Percentiles rank a stretch among this genome's conserved stretches.
Conservation (phyloP, 2,888 invertebrate species). For the Pogonocherus hispidulus region DNA sequence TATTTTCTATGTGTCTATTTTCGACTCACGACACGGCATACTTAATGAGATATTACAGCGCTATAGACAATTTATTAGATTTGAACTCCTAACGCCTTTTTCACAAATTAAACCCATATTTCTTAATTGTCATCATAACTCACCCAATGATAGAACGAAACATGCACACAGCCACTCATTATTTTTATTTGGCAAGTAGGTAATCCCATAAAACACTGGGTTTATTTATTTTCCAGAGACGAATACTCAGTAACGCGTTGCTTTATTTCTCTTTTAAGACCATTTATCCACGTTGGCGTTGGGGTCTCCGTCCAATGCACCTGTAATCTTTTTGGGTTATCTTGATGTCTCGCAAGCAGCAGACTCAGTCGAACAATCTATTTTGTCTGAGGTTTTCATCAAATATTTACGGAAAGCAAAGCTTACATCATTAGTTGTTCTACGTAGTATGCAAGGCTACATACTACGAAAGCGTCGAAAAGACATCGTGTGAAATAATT, state of each 20-base stretch:
- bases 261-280: constrained; percentile 9
- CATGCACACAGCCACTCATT: background rate
- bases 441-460: no score
- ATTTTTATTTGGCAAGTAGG: background rate
- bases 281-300: constrained; percentile 7
- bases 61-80: background rate
- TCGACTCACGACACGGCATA: no score
- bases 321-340: constrained; percentile 27
- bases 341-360: constrained; percentile 5
- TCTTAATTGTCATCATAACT: background rate
- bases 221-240: background rate
- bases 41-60: background rate
- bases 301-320: constrained; percentile 13
- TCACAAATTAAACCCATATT: constrained; percentile 1
- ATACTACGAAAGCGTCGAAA: no score
- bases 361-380: constrained; percentile 8
- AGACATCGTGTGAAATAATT: no score
- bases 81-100: background rate
- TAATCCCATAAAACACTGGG: background rate
- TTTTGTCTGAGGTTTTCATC: constrained; percentile 7
- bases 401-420: constrained; percentile 15
- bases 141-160: background rate
- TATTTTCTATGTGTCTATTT: no score
- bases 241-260: background rate
- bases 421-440: no score